Conservation (phyloP, 2,888 invertebrate species). For the Nomada fucata region DNA sequence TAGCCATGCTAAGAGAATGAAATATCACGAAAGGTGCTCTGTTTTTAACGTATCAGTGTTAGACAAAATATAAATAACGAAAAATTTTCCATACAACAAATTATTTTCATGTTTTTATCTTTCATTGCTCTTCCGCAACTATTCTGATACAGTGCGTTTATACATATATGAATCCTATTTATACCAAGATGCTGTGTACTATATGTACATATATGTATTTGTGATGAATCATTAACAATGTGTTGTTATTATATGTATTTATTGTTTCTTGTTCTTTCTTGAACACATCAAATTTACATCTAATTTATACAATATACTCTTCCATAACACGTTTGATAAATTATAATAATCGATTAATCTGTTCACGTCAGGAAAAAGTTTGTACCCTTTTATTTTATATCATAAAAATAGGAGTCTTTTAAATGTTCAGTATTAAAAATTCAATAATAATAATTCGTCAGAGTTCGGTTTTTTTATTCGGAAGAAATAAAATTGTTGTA, state of each 20-base stretch:
- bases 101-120: conserved; percentile 63
- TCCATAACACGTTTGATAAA: conserved; percentile 16
- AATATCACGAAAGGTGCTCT: conserved; percentile 66
- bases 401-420: conserved; percentile 15
- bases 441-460: conserved; percentile 11
- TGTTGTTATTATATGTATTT: conserved; percentile 47
- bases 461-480: conserved; percentile 13
- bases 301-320: conserved; percentile 19
- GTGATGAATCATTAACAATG: conserved; percentile 56
- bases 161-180: conserved; percentile 64
- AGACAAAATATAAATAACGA: conserved; percentile 55
- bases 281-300: conserved; percentile 19
- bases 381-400: conserved; percentile 6
- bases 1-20: conserved; percentile 65
- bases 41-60: conserved; percentile 61
- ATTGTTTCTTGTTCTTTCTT: conserved; percentile 20
- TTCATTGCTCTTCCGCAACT: conserved; percentile 69
- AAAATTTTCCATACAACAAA: conserved; percentile 49
- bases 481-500: neutral
- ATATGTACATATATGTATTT: conserved; percentile 55
- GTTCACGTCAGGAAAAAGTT: conserved; percentile 3
- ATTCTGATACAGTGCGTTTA: conserved; percentile 59
- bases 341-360: conserved; percentile 12
- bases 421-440: conserved; percentile 43
- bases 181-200: conserved; percentile 57